phyloP scores from a whole-genome alignment of 92 coral and sea anemone genomes.

The Pocillopora meandrina region DNA sequence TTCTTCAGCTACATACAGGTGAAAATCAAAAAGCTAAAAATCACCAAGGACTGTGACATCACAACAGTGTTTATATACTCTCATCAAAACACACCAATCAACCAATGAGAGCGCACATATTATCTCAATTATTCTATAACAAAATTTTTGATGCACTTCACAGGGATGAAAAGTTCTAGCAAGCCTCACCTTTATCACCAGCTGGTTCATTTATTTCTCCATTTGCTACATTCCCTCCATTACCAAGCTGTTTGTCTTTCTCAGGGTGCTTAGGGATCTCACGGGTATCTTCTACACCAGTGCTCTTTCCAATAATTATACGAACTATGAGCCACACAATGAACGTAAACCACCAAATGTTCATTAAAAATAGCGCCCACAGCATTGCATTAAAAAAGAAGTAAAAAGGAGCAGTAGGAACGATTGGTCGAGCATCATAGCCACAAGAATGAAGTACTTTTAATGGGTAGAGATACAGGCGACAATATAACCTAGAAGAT shows the following conservation, averaged over 20 bases:
- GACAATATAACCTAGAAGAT: slow-evolving; percentile 73
- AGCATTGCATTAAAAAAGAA: slow-evolving; percentile 89
- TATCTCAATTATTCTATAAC: too few species aligned
- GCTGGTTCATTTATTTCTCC: neutral
- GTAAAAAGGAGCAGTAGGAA: slow-evolving; percentile 82
- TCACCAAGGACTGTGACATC: too few species aligned
- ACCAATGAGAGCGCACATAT: too few species aligned
- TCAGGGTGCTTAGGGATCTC: slow-evolving; percentile 46
- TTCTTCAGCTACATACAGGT: too few species aligned
- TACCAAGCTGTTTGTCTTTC: neutral
- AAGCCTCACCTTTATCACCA: too few species aligned
- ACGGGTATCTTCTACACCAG: slow-evolving; percentile 82
- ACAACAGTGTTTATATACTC: too few species aligned
- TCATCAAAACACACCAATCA: too few species aligned
- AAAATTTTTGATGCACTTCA: too few species aligned
- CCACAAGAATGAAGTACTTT: slow-evolving; percentile 78
- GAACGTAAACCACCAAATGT: slow-evolving; percentile 91
- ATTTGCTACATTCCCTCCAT: neutral
- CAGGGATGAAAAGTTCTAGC: too few species aligned
- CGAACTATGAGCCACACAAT: slow-evolving; percentile 84
- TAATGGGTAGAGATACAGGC: slow-evolving; percentile 86
- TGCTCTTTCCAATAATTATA: slow-evolving; percentile 73
- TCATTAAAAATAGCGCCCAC: slow-evolving; percentile 82
- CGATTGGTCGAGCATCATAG: slow-evolving; percentile 20
- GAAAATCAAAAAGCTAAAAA: too few species aligned